A percentile compares a stretch with the other conserved stretches of the same genome.
Conservation (phyloP, 1,140 invertebrate species). For the Stegodyphus mimosarum region DNA sequence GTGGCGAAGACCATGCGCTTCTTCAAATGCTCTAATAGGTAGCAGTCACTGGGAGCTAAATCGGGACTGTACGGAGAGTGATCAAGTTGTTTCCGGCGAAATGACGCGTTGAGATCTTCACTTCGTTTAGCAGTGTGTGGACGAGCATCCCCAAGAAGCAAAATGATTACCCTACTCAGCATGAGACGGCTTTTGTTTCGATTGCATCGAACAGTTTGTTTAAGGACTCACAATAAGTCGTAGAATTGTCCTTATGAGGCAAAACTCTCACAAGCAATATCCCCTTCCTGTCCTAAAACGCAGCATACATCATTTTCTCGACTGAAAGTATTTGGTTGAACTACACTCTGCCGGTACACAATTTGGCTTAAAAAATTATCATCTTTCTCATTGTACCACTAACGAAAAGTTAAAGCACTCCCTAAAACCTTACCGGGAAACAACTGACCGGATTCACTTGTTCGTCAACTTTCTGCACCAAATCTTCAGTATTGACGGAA, state of each 20-base stretch:
- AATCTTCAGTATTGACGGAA: background rate
- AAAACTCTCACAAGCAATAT: background rate
- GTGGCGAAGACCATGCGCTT: too few relatives aligned
- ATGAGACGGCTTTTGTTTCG: background rate
- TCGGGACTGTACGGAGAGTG: too few relatives aligned
- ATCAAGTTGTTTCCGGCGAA: too few relatives aligned
- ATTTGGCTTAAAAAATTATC: background rate
- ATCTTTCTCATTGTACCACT: background rate
- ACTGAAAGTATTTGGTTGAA: background rate
- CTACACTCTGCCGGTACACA: background rate
- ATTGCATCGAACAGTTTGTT: background rate
- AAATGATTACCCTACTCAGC: background rate
- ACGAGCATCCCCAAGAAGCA: background rate
- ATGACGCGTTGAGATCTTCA: too few relatives aligned
- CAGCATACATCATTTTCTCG: background rate
- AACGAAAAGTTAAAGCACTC: background rate
- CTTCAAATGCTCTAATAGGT: too few relatives aligned
- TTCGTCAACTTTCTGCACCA: background rate
- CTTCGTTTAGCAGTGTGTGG: background rate
- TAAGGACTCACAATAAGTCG: background rate
- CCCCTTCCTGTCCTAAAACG: background rate
- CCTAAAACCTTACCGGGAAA: too few relatives aligned
- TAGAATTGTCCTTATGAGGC: background rate
- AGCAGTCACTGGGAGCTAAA: background rate
- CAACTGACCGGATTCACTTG: background rate